Percentiles rank a stretch among this genome's conserved stretches.
Evolutionary conservation across 1,140 invertebrate genomes (phyloP).

Genomic region (Cepaea nemoralis): DNA sequence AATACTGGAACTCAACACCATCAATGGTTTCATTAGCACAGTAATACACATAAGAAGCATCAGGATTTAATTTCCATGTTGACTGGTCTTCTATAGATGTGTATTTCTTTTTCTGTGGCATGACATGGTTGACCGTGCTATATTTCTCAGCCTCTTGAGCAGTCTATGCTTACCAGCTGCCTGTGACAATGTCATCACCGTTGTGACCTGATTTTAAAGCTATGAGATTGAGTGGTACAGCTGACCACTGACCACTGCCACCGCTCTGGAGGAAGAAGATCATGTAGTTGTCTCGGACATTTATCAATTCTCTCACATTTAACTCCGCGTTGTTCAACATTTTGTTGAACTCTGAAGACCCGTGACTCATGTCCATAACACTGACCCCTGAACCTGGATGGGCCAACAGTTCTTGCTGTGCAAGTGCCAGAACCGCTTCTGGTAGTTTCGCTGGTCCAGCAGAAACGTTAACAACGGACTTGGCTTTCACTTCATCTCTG

Average conservation of each 20-base stretch:
- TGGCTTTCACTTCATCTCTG: constrained; percentile 30
- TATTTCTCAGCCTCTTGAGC: constrained; percentile 96
- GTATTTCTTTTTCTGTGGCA: constrained; percentile 82
- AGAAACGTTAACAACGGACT: constrained; percentile 78
- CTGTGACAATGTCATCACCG: constrained; percentile 77
- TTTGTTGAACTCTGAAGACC: constrained; percentile 85
- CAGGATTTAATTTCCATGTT: constrained; percentile 86
- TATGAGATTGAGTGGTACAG: constrained; percentile 93
- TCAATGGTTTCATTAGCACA: constrained; percentile 98
- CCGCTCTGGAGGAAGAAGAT: constrained; percentile 95
- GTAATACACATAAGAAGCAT: constrained; percentile 97
- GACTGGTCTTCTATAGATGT: constrained; percentile 72
- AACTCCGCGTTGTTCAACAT: constrained; percentile 86
- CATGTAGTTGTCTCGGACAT: constrained; percentile 93
- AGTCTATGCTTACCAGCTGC: constrained; percentile 93
- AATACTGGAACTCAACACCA: constrained; percentile 94
- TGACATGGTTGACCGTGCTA: constrained; percentile 89
- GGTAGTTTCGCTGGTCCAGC: constrained; percentile 94
- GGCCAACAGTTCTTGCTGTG: constrained; percentile 86
- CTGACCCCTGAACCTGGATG: constrained; percentile 87
- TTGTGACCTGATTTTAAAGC: constrained; percentile 58
- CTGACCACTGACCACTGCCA: constrained; percentile 93
- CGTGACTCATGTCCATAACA: constrained; percentile 94
- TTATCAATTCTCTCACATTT: constrained; percentile 82
- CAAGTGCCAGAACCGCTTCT: constrained; percentile 84